Base-by-base conservation (phyloP, 2,797 vertebrate species). In the Lepilemur ruficaudatus region DNA sequence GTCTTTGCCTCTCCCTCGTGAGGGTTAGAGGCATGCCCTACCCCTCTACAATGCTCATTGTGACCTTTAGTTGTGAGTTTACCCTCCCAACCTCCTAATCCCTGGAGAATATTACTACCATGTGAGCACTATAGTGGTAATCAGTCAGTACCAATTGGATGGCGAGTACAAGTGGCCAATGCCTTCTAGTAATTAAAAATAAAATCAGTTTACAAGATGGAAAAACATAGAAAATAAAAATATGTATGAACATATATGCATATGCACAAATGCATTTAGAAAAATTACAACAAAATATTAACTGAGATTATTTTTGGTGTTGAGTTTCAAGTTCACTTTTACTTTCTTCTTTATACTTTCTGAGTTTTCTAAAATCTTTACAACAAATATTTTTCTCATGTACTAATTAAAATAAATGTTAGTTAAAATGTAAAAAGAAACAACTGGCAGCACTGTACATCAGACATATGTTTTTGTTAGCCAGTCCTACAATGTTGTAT, bases 241-340 rank as follows among this genome's bases (percentile, higher is more conserved):
- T 41, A 76, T 48, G 4, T 5, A 25, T 55, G 4, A 48, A 65
- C 35, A 52, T 28, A 81, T 22, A 48, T 52, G 14, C 41, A 82
- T 25, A n/a, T 15, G 43, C 7, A 88, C 17, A 89, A 61, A 88
- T 63, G 78, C 8, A 55, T 61, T 85, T 65, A 10, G 57, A 78
- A 84, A 88, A 75, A 86, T 87, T 41, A 59, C 10, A 76, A 79
- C 32, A 85, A 95, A 94, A 82, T 81, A 89, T 52, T 63, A 94
- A 88, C 41, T 69, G 61, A 10, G n/a, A 5, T 80, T 89, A 73
- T 91, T 30, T 89, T 79, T 83, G 63, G 20, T 63, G 20, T 20
- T 81, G 35, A 80, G 23, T 87, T 92, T 93, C 57, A 89, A 96
- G 63, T 28, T 35, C 23, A 87, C 17, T 75, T 85, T 76, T 76